These are phyloP conservation scores for Parazoanthus darwini DNA, from an alignment of 92 coral and sea anemone species.

Conservation along the genomic window DNA sequence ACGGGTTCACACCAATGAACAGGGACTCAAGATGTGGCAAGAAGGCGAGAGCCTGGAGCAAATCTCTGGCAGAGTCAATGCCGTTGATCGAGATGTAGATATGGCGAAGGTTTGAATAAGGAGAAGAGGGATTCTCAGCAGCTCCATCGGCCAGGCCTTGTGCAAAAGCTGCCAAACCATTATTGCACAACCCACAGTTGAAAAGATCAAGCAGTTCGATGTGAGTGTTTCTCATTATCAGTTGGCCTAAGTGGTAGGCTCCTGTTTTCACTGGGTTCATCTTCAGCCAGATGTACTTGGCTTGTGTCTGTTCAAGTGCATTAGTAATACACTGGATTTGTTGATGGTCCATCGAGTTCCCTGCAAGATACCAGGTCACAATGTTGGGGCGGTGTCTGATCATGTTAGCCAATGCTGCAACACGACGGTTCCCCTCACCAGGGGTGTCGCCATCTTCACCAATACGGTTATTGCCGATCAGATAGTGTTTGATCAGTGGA, in stretches of 20 bases:
- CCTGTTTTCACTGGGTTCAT: conserved; percentile 73
- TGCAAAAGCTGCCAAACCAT: conserved; percentile 60
- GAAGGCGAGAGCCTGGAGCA: conserved; percentile 46
- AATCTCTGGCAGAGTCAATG: conserved; percentile 46
- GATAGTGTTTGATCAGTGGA: conserved; percentile 59
- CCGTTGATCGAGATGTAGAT: conserved; percentile 62
- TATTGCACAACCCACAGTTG: conserved; percentile 67
- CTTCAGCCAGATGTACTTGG: conserved; percentile 62
- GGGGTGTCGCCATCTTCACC: conserved; percentile 61
- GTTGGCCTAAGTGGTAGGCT: conserved; percentile 56
- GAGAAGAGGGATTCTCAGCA: conserved; percentile 32
- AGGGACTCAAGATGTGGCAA: conserved; percentile 63
- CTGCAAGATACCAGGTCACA: conserved; percentile 64
- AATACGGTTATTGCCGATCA: conserved; percentile 67
- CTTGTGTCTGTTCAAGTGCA: conserved; percentile 56
- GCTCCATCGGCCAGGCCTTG: conserved; percentile 53
- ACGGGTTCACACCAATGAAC: conserved; percentile 55
- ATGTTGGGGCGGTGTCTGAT: conserved; percentile 64
- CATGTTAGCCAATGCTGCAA: conserved; percentile 63
- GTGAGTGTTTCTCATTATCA: conserved; percentile 51
- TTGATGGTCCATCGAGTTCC: conserved; percentile 50
- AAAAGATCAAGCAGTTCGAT: conserved; percentile 61
- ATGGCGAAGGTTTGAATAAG: conserved; percentile 55
- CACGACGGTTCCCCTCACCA: conserved; percentile 60
- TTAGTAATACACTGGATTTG: conserved; percentile 55